Percentiles rank a stretch among this genome's conserved stretches.
phyloP scores from a whole-genome alignment of 2,797 vertebrate species.

The Argentina silus region DNA sequence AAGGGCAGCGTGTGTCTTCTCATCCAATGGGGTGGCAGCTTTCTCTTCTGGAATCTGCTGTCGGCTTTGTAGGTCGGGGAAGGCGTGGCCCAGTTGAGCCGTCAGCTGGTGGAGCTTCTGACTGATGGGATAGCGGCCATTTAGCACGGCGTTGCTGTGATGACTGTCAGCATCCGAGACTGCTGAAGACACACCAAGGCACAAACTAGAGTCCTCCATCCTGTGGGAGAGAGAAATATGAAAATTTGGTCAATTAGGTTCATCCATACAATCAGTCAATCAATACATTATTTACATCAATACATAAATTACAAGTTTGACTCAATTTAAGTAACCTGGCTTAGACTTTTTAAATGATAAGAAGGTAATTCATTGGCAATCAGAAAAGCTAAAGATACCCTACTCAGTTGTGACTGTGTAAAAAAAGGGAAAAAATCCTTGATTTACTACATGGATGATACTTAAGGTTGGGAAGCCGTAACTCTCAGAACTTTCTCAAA shows the following conservation, averaged over 20 bases:
- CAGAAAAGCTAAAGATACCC: neutral
- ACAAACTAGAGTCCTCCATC: slow-evolving; percentile 99
- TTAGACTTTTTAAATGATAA: too few relatives aligned
- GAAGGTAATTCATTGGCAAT: too few relatives aligned
- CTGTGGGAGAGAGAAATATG: slow-evolving; percentile 50
- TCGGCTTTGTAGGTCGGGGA: slow-evolving; percentile 91
- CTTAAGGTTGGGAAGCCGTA: slow-evolving; percentile 58
- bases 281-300: neutral
- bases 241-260: neutral
- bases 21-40: slow-evolving; percentile 84
- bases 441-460: slow-evolving; percentile 60
- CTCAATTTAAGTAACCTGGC: too few relatives aligned
- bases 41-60: slow-evolving; percentile 95
- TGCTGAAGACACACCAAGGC: slow-evolving; percentile 97
- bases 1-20: slow-evolving; percentile 90
- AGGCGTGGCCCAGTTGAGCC: slow-evolving; percentile 96
- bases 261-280: neutral
- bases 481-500: slow-evolving; percentile 77
- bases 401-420: slow-evolving; percentile 1
- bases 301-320: too few relatives aligned
- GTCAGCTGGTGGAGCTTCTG: slow-evolving; percentile 98
- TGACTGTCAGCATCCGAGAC: slow-evolving; percentile 91
- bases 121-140: slow-evolving; percentile 99
- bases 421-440: slow-evolving; percentile 54
- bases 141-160: slow-evolving; percentile 93